Percentiles rank a stretch among this genome's conserved stretches.
Conservation (phyloP, 2,113 vertebrate genomes). For the Thryonomys swinderianus region DNA sequence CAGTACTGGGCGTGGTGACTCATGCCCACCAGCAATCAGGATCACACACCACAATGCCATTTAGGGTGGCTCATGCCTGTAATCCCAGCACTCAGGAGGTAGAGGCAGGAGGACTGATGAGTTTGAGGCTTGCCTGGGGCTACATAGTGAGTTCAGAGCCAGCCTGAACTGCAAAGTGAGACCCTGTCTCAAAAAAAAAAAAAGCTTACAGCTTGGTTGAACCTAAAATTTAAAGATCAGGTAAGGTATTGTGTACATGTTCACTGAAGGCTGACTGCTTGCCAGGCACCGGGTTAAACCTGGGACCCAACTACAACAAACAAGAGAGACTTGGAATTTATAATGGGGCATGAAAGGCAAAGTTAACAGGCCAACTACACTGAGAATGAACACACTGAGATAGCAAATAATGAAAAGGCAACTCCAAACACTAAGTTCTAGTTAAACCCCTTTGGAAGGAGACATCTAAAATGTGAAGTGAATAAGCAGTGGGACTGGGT, state of each 20-base stretch:
- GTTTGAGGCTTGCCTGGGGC: too few species aligned
- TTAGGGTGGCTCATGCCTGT: too few species aligned
- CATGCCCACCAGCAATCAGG: too few species aligned
- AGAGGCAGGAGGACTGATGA: too few species aligned
- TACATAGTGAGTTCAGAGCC: too few species aligned
- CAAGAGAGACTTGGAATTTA: not conserved
- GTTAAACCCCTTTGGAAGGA: not conserved
- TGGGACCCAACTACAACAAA: constrained; percentile 33
- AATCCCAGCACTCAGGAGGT: too few species aligned
- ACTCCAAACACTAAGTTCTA: not conserved
- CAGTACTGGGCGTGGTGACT: too few species aligned
- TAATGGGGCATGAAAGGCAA: not conserved
- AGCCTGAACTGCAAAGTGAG: too few species aligned
- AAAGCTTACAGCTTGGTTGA: not conserved
- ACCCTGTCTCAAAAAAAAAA: not conserved
- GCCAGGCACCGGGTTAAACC: not conserved
- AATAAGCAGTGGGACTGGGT: not conserved
- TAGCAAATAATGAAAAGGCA: not conserved
- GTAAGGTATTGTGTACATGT: not conserved
- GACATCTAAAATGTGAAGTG: constrained; percentile 24
- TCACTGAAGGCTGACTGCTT: not conserved
- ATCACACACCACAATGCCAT: too few species aligned
- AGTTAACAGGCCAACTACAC: constrained; percentile 33
- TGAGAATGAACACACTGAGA: constrained; percentile 13
- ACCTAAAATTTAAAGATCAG: constrained; percentile 22